These are phyloP conservation scores for Cyaniris semiargus DNA, from an alignment of 2,888 invertebrate genomes.

Conservation along the genomic window DNA sequence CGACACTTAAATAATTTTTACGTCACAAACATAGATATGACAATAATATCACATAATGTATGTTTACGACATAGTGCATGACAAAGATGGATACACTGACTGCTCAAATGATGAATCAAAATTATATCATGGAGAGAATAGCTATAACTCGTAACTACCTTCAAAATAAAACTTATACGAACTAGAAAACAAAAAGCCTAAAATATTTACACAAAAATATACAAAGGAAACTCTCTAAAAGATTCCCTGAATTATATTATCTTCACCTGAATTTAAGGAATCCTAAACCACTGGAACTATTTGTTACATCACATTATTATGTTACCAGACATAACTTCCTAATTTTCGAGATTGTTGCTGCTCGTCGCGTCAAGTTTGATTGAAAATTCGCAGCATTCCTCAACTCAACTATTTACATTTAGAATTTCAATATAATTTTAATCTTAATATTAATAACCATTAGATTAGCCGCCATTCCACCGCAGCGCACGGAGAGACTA, in stretches of 20 bases:
- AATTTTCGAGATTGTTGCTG: neutral
- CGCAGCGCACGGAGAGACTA: too few relatives aligned
- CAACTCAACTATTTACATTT: conserved; percentile 1
- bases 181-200: neutral
- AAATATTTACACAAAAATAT: neutral
- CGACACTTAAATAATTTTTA: conserved; percentile 1
- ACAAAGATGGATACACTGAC: too few relatives aligned
- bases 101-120: too few relatives aligned
- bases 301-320: neutral
- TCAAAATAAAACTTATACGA: neutral
- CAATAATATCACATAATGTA: too few relatives aligned
- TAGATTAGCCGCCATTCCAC: too few relatives aligned
- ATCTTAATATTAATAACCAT: neutral
- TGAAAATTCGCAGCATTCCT: conserved; percentile 12
- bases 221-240: neutral
- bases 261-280: neutral
- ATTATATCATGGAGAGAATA: too few relatives aligned
- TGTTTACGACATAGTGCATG: neutral
- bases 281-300: neutral
- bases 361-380: neutral
- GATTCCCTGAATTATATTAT: neutral
- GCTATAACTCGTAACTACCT: neutral
- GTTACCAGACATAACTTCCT: conserved; percentile 2
- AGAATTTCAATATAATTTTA: neutral
- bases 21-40: neutral